A percentile compares a stretch with the other conserved stretches of the same genome.
phyloP scores from a whole-genome alignment of 1,140 invertebrate species.

The Pseudomyrmex dendroicus region DNA sequence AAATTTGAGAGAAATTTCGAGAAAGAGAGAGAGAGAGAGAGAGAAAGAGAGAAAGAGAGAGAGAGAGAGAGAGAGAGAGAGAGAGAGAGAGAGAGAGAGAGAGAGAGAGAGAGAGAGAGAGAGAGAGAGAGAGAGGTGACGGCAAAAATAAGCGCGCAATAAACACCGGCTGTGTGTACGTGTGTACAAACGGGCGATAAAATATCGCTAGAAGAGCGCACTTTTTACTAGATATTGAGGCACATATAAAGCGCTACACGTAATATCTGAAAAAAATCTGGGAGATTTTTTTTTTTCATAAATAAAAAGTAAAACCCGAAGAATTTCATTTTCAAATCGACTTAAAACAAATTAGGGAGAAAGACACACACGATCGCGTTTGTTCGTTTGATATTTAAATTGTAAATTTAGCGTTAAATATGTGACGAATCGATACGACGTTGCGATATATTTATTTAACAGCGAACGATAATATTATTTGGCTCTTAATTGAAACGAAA shows the following conservation, averaged over 20 bases:
- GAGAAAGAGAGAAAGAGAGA: conserved; percentile 39
- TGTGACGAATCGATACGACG: no score
- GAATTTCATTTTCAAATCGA: no score
- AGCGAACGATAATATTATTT: not conserved
- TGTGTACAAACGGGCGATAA: not conserved
- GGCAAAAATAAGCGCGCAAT: conserved; percentile 29
- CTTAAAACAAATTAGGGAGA: no score
- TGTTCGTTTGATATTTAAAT: not conserved
- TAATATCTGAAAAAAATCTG: not conserved
- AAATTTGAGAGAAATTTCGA: conserved; percentile 23
- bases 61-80: conserved; percentile 2
- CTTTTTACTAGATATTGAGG: conserved; percentile 15
- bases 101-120: not conserved
- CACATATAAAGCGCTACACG: not conserved
- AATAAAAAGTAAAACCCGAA: not conserved
- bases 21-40: not conserved
- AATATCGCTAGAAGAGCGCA: conserved; percentile 4
- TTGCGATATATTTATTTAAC: not conserved
- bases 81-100: conserved; percentile 34
- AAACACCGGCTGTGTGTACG: not conserved
- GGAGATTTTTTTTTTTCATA: no score
- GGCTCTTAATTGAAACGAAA: not conserved
- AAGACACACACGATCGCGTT: no score
- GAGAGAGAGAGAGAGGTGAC: conserved; percentile 28
- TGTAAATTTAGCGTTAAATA: not conserved